A percentile compares a stretch with the other conserved stretches of the same genome.
These are phyloP conservation scores for Cottoperca gobio DNA, from an alignment of 2,797 vertebrate species.

Conservation along the genomic window DNA sequence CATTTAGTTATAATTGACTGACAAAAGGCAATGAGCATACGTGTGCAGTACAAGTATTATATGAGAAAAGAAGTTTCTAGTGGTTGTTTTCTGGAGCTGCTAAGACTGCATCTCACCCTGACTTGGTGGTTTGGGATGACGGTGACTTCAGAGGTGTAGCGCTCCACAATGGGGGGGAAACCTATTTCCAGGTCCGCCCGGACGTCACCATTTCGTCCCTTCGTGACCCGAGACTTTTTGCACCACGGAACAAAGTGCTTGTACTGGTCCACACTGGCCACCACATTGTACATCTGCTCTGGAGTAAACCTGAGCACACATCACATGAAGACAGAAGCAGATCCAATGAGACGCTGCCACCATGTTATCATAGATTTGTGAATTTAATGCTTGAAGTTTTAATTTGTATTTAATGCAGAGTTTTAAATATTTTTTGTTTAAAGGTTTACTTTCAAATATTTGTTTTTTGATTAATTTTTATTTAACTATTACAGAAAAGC, in stretches of 20 bases:
- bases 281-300: constrained; percentile 85
- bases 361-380: neutral
- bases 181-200: constrained; percentile 84
- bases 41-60: neutral
- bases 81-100: neutral
- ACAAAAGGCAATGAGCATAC: neutral
- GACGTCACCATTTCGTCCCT: constrained; percentile 51
- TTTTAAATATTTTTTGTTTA: neutral
- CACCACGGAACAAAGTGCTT: constrained; percentile 89
- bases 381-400: neutral
- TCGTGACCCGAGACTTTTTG: constrained; percentile 81
- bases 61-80: neutral
- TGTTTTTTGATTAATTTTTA: no score
- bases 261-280: constrained; percentile 85
- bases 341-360: neutral
- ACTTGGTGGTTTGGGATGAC: constrained; percentile 84
- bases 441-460: no score
- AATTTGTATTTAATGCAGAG: neutral
- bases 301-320: constrained; percentile 78
- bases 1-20: constrained; percentile 1
- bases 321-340: neutral
- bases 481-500: no score
- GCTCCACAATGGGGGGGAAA: constrained; percentile 85
- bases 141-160: constrained; percentile 84
- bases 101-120: constrained; percentile 70